Base-by-base conservation (phyloP, 1,140 invertebrate species). In the Hypsibius dujardini region DNA sequence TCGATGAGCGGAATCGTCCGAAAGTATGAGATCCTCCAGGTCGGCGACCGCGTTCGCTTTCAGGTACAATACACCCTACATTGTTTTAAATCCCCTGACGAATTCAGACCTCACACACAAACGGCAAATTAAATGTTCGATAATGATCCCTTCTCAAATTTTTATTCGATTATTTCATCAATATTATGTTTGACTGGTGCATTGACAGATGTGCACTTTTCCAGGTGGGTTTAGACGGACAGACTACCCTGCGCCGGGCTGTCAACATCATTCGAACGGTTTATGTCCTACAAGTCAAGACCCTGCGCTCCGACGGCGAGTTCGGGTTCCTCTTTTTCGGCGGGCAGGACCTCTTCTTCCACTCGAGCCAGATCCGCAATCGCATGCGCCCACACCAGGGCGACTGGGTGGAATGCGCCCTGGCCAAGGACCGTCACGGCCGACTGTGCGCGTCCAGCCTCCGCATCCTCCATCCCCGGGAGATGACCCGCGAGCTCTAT, bases 211-310 rank as follows among this genome's bases (percentile, higher is more conserved):
- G n/a, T n/a, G n/a, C n/a, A n/a, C n/a, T n/a, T n/a, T n/a, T n/a
- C n/a, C n/a, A n/a, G 42, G 42, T 67, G 3, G 62, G 62, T 3
- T 42, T 67, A 3, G 62, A 67, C 42, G 62, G 62, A 7, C 62
- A 67, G 45, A 67, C 62, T 42, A 67, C 62, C 7, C 62, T 67
- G 12, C 62, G 62, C 42, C 7, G 62, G 45, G 62, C 62, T 7
- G 62, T 67, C 42, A 67, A 67, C 42, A 67, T 67, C 3, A 67
- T 67, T 67, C 62, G 62, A 12, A 67, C 62, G 62, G 62, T 42
- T 3, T 67, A 67, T 67, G 62, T 67, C 3, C 62, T 67, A 42
- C 62, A 67, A 67, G 62, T 67, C 7, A 67, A 67, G 62, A 67
- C 62, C 45, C 42, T 67, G 7, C 62, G 62, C 7, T 7, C 62